These are phyloP conservation scores for Pyrrhura leucotis DNA, from an alignment of 2,797 vertebrate species.

Conservation along the genomic window DNA sequence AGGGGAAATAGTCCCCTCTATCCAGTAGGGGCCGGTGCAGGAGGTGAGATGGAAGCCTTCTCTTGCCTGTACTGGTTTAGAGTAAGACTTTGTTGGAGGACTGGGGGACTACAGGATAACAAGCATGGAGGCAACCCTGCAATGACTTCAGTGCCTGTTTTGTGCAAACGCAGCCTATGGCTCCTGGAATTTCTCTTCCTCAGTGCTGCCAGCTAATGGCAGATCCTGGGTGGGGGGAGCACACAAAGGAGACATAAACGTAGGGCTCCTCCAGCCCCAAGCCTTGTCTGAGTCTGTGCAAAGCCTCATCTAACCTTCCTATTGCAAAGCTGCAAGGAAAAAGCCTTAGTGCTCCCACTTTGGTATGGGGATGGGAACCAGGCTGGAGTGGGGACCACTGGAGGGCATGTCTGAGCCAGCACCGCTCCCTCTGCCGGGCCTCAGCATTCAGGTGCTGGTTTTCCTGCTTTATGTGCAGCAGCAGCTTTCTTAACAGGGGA, in stretches of 20 bases:
- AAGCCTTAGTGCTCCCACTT: background rate
- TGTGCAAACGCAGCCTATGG: fast-evolving
- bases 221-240: background rate
- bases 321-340: background rate
- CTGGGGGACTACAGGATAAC: background rate
- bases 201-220: background rate
- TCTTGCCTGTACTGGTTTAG: background rate
- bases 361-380: background rate
- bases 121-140: background rate
- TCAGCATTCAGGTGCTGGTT: background rate
- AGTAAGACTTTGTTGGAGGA: background rate
- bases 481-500: background rate
- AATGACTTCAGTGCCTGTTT: background rate
- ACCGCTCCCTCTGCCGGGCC: background rate
- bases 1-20: background rate
- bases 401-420: conserved; percentile 39
- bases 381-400: conserved; percentile 17
- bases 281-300: background rate
- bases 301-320: background rate
- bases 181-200: background rate
- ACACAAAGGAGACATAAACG: background rate
- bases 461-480: background rate
- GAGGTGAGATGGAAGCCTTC: background rate
- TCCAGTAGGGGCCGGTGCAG: background rate
- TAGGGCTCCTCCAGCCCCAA: background rate